phyloP scores from a whole-genome alignment of 2,113 vertebrate species.

The Onychorhynchus coronatus region DNA sequence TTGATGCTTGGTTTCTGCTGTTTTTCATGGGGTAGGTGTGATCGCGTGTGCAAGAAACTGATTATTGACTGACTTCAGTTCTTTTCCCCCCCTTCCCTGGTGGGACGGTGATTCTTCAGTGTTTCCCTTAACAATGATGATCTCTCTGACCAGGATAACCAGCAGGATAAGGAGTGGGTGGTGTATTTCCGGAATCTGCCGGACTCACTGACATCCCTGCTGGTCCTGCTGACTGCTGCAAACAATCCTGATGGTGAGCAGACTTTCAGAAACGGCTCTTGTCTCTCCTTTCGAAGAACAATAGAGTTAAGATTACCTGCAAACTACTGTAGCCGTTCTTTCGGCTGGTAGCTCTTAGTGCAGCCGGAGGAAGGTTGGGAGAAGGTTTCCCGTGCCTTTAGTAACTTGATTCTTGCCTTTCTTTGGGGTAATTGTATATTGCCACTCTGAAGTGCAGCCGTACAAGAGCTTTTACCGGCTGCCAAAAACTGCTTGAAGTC shows the following conservation, averaged over 20 bases:
- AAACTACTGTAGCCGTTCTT: background rate
- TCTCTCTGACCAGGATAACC: conserved; percentile 69
- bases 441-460: background rate
- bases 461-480: background rate
- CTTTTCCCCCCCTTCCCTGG: rapidly evolving
- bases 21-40: background rate
- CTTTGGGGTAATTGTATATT: background rate
- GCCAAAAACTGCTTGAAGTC: background rate
- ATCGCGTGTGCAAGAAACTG: background rate
- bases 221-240: conserved; percentile 93
- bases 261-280: background rate
- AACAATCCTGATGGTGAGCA: conserved; percentile 93
- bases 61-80: background rate
- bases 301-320: background rate
- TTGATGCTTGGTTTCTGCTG: background rate
- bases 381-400: background rate
- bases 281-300: background rate
- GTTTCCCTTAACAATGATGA: background rate
- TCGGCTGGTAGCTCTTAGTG: background rate
- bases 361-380: background rate
- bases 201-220: conserved; percentile 82
- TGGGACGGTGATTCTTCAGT: background rate
- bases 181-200: conserved; percentile 85
- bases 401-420: background rate
- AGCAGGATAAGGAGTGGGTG: conserved; percentile 84